A percentile compares a stretch with the other conserved stretches of the same genome.
These are phyloP conservation scores for Austrolebias charrua DNA, from an alignment of 2,797 vertebrate species.

Conservation along the genomic window DNA sequence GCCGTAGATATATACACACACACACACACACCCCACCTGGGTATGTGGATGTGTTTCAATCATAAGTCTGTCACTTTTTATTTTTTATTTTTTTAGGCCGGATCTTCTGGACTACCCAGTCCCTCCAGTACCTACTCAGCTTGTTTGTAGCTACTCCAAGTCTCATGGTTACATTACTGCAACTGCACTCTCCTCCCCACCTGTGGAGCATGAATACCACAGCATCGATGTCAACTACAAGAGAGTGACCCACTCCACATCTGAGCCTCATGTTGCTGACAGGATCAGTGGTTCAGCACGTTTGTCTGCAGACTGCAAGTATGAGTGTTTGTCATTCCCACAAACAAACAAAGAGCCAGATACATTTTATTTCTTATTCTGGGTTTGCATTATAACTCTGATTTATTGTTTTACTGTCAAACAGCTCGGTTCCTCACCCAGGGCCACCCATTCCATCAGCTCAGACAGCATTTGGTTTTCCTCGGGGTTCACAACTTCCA, in stretches of 20 bases:
- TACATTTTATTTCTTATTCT: slow-evolving; percentile 2
- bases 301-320: slow-evolving; percentile 86
- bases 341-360: slow-evolving; percentile 1
- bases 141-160: slow-evolving; percentile 58
- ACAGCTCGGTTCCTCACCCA: slow-evolving; percentile 70
- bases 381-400: slow-evolving; percentile 24
- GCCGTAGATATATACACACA: no score
- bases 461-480: slow-evolving; percentile 84
- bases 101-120: slow-evolving; percentile 85
- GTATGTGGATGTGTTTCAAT: slow-evolving; percentile 25
- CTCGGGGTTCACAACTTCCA: slow-evolving; percentile 61
- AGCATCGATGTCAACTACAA: slow-evolving; percentile 83
- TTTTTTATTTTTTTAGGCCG: slow-evolving; percentile 53
- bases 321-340: slow-evolving; percentile 8
- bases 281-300: slow-evolving; percentile 67
- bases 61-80: slow-evolving; percentile 41
- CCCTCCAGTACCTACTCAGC: slow-evolving; percentile 80
- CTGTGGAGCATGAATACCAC: slow-evolving; percentile 89
- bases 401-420: slow-evolving; percentile 51
- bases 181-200: slow-evolving; percentile 55
- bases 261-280: slow-evolving; percentile 78
- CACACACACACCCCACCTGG: slow-evolving; percentile 32
- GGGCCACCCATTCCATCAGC: slow-evolving; percentile 83
- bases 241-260: slow-evolving; percentile 79
- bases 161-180: slow-evolving; percentile 43